phyloP scores from a whole-genome alignment of 2,113 vertebrate genomes.

The Erinaceus europaeus region DNA sequence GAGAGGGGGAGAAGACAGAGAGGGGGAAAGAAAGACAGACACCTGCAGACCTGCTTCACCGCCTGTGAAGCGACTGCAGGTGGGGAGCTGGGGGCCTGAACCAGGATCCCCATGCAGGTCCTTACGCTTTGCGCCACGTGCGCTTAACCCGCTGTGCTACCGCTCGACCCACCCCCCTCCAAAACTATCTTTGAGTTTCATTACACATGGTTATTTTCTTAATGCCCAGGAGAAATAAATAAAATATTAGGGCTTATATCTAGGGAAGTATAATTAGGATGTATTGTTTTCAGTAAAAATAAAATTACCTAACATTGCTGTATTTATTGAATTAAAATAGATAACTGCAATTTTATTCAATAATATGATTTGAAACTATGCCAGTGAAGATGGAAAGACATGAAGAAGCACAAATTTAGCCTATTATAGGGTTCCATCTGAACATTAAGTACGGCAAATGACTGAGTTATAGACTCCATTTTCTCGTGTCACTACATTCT shows the following conservation, averaged over 20 bases:
- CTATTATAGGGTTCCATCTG: slow-evolving; percentile 25
- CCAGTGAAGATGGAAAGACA: slow-evolving; percentile 32
- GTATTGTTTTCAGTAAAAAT: neutral
- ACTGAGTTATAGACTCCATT: neutral
- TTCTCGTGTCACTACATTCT: neutral
- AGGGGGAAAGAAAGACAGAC: too few species aligned
- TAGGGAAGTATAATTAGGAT: neutral
- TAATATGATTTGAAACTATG: slow-evolving; percentile 59
- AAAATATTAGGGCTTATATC: neutral
- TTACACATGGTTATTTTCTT: neutral
- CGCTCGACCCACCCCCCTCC: too few species aligned
- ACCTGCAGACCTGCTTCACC: too few species aligned
- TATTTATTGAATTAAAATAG: slow-evolving; percentile 30
- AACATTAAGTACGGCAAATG: slow-evolving; percentile 40
- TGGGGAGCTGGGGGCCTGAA: too few species aligned
- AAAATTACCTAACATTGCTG: neutral
- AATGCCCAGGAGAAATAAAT: neutral
- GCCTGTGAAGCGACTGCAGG: too few species aligned
- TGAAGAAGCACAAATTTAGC: slow-evolving; percentile 30
- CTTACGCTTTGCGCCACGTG: too few species aligned
- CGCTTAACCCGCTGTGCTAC: too few species aligned
- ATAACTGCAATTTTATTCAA: slow-evolving; percentile 12
- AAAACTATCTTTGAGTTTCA: neutral
- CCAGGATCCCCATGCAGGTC: too few species aligned
- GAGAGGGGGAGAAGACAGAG: too few species aligned